Evolutionary conservation across 2,888 invertebrate genomes (phyloP), one percentile per base, ranked within the genome.

Genomic region (Chrysotoxum bicinctum): DNA sequence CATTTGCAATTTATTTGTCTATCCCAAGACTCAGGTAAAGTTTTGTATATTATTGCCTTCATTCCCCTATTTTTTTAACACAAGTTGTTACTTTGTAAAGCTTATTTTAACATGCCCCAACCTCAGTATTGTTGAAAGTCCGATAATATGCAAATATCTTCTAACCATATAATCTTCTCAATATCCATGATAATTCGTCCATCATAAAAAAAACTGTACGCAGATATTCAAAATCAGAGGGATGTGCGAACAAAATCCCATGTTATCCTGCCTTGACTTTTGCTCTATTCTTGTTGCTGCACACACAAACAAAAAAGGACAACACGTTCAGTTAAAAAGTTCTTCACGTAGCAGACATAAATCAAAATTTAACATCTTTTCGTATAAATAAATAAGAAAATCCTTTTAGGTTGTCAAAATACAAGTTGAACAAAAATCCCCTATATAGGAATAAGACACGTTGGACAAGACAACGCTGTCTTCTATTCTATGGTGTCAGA

Each of bases 351-450:
- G 56, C 76, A 74, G 68, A 85, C 85, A 85, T 85, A 85, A 85
- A 85, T 85, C 85, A 85, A 85, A 85, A 85, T 85, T 81, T 85
- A 81, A 81, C 76, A 80, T 81, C 76, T 81, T 62, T 80, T 77
- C 76, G 69, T 64, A 73, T 77, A 84, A 84, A 84, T 84, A 85
- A 85, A 84, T 84, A 85, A 85, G 85, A 85, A 85, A 81, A 85
- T 85, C 85, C 85, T 77, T 85, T 85, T 85, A 81, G 81, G 81
- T 76, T 85, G 85, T 81, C 85, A 85, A 81, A 85, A 72, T 43
- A 77, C 56, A 81, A 81, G 81, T 81, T 85, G 80, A 72, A 84
- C 75, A 75, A 58, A 79, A 84, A 84, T 84, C 84, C 84, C 75
- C 68, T 48, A n/a, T n/a, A n/a, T n/a, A n/a, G 73, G 37, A 58